Base-by-base conservation (phyloP, 2,888 invertebrate species). In the Argynnis bischoffii region DNA sequence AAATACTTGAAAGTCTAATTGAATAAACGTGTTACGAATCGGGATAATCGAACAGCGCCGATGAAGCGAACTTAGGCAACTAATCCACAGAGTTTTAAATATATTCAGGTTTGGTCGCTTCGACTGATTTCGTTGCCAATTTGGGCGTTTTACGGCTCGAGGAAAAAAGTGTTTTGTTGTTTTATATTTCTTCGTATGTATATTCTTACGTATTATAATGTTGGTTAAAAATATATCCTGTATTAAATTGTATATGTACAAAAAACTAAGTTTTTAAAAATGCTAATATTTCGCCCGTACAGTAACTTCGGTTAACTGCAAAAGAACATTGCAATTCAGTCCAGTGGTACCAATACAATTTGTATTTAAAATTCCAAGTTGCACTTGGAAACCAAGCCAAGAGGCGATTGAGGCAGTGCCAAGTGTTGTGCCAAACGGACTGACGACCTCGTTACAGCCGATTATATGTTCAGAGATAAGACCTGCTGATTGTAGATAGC, bases 1-100 rank as follows among this genome's bases (percentile, higher is more conserved):
- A 83, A 85, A 85, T 84, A 85, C 85, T 85, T 81, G 79, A 78
- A 82, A 80, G 78, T 84, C 86, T 87, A 87, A 86, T 87, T 87
- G 86, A 86, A 86, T 86, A 86, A 85, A 83, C 87, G 86, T 87
- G 86, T 87, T 82, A 78, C 78, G 80, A 80, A 82, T 76, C 79
- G 74, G 78, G 81, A 82, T 83, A 80, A 85, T 85, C 84, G 83
- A 77, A 75, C 73, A 72, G 77, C 72, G 61, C 75, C 80, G 77
- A 81, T 81, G 77, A 79, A 76, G 77, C 78, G 79, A 72, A 77
- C 55, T 69, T 56, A 61, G 41, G 41, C 53, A 66, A 68, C 69
- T 72, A 67, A 69, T 67, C 71, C 67, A 15, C 48, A 54, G 69
- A 68, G 63, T 72, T 72, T 71, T 69, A 67, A 68, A 72, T 70